Base-by-base conservation (phyloP, 2,797 vertebrate species). In the Oryzias dopingdopingensis region DNA sequence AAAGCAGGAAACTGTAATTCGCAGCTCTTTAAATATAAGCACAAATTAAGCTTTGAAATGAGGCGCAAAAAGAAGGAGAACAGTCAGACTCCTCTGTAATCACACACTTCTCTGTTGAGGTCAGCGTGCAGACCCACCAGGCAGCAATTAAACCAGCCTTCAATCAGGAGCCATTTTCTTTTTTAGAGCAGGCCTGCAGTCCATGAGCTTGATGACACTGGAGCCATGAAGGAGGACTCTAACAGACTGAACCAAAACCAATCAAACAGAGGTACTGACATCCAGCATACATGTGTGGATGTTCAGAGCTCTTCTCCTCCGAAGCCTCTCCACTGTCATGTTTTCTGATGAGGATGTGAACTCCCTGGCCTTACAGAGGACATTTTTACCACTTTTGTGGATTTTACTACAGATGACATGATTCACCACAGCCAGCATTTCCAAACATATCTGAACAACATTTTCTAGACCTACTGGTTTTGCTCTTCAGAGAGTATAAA, bases 351-450 rank as follows among this genome's bases (percentile, higher is more conserved):
- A 54, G 14, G 51, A 49, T 2, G 56, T 37, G 56, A 75, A 60
- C 59, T 76, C 60, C 54, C 41, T 0, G 26, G 23, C 15, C 4
- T 22, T 24, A 26, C 14, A 5, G 29, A 45, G 42, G 23, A 55
- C 22, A 29, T 47, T 41, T 59, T 49, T 32, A 58, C 63, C 50
- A n/a, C 66, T 46, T 72, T 71, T 73, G 77, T 42, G 63, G 44
- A 4, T 42, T 42, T 60, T 55, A 52, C 51, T 63, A 8, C 3
- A 52, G 14, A 10, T 14, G 4, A 1, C 18, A 26, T 4, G 46
- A 10, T 67, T 73, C 22, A 22, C 32, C 10, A 12, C 32, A 32
- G 12, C 1, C 32, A 32, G 32, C 32, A 32, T 10, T 32, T 32
- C 10, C 8, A 8, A 32, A 3, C 8, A 32, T 32, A 12, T 12